phyloP scores from a whole-genome alignment of 2,888 invertebrate genomes.

The Priocnemis perturbator region DNA sequence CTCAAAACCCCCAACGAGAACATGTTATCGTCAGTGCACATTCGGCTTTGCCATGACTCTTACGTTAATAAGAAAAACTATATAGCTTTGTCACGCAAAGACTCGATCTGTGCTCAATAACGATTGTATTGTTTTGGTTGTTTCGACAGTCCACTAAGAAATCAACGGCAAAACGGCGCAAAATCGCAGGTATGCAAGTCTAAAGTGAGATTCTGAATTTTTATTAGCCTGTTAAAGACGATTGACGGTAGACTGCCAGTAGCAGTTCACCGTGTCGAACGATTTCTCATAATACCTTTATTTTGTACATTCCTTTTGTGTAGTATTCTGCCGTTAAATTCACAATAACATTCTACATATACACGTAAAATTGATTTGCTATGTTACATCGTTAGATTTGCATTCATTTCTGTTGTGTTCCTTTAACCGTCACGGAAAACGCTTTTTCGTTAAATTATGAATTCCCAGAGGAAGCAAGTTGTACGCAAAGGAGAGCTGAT shows the following conservation, averaged over 20 bases:
- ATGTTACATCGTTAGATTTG: background rate
- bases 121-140: slow-evolving; percentile 68
- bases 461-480: no score
- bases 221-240: slow-evolving; percentile 44
- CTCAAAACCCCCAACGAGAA: slow-evolving; percentile 6
- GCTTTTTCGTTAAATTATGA: background rate
- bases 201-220: slow-evolving; percentile 53
- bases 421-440: background rate
- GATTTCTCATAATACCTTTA: slow-evolving; percentile 38
- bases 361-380: background rate
- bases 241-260: slow-evolving; percentile 47
- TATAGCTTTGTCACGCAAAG: slow-evolving; percentile 40
- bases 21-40: no score
- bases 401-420: background rate
- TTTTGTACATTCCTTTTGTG: slow-evolving; percentile 42
- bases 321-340: slow-evolving; percentile 46
- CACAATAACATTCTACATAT: slow-evolving; percentile 21
- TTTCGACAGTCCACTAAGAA: slow-evolving; percentile 74
- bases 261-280: slow-evolving; percentile 39
- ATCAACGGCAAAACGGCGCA: slow-evolving; percentile 73
- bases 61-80: slow-evolving; percentile 35
- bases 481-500: no score
- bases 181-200: slow-evolving; percentile 72
- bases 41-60: no score
- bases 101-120: slow-evolving; percentile 51